A percentile compares a stretch with the other conserved stretches of the same genome.
These are phyloP conservation scores for Hipparchia semele DNA, from an alignment of 2,888 invertebrate genomes.

Conservation along the genomic window DNA sequence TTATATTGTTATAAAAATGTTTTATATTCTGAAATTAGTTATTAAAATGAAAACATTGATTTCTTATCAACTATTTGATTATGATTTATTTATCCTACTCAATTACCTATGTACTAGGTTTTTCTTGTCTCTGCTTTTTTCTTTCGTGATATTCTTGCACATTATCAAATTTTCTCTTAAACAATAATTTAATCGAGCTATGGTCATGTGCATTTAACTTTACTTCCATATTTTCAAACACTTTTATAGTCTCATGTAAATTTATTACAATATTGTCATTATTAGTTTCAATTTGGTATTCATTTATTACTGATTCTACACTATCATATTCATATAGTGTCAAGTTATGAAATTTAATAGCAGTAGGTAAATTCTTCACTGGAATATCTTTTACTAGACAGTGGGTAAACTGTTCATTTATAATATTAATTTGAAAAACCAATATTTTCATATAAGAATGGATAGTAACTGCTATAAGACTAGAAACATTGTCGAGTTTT, in stretches of 20 bases:
- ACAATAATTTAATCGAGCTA: slow-evolving; percentile 82
- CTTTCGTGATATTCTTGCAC: slow-evolving; percentile 90
- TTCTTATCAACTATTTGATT: background rate
- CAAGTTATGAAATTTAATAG: slow-evolving; percentile 59
- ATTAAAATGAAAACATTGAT: background rate
- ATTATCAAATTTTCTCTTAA: slow-evolving; percentile 91
- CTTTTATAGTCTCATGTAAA: slow-evolving; percentile 48
- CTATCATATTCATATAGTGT: slow-evolving; percentile 69
- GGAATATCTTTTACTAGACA: slow-evolving; percentile 61
- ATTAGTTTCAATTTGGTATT: slow-evolving; percentile 55
- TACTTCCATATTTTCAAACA: slow-evolving; percentile 52
- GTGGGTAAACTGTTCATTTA: slow-evolving; percentile 55
- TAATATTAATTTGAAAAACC: slow-evolving; percentile 65
- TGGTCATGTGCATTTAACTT: slow-evolving; percentile 45
- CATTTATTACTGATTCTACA: slow-evolving; percentile 55
- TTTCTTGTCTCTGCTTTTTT: slow-evolving; percentile 87
- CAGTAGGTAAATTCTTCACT: slow-evolving; percentile 68
- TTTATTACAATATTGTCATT: slow-evolving; percentile 51
- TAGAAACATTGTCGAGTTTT: slow-evolving; percentile 58
- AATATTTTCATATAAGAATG: slow-evolving; percentile 76
- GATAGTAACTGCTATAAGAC: slow-evolving; percentile 78
- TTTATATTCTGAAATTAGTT: background rate
- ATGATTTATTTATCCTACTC: background rate
- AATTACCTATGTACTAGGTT: slow-evolving; percentile 14
- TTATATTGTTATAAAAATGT: background rate